These are phyloP conservation scores for Drosophila peninsularis DNA, from an alignment of 2,888 invertebrate species.

Conservation along the genomic window DNA sequence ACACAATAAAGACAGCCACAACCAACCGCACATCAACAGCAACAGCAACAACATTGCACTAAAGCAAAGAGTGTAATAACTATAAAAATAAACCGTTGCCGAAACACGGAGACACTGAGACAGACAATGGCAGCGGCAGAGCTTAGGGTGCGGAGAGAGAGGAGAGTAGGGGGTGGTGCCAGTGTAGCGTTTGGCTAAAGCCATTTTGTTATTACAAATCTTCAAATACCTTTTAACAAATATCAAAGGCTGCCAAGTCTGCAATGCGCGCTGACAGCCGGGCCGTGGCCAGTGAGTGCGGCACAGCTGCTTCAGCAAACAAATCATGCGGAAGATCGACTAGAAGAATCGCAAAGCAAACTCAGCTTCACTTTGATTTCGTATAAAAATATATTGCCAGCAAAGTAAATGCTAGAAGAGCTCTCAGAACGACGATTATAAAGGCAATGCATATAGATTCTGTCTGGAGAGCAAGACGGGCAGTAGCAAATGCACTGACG, in stretches of 20 bases:
- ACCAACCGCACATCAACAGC: conserved; percentile 19
- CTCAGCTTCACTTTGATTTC: too few species aligned
- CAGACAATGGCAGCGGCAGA: conserved; percentile 22
- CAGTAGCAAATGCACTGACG: too few species aligned
- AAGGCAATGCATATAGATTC: too few species aligned
- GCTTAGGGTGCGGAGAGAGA: neutral
- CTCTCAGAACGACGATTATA: too few species aligned
- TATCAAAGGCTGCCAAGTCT: conserved; percentile 6
- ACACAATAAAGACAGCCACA: conserved; percentile 70
- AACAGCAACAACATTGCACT: conserved; percentile 37
- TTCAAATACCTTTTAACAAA: conserved; percentile 46
- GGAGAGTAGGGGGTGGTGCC: neutral
- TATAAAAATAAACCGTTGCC: conserved; percentile 69
- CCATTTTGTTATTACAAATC: conserved; percentile 77
- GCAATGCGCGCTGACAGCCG: neutral
- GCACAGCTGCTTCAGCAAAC: too few species aligned
- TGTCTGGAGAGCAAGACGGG: too few species aligned
- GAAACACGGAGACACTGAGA: conserved; percentile 30
- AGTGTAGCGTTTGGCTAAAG: conserved; percentile 25
- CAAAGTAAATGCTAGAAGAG: neutral
- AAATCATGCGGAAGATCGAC: conserved; percentile 1
- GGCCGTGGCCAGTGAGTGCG: too few species aligned
- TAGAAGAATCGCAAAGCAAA: neutral
- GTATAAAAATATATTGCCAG: neutral
- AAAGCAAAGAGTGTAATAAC: conserved; percentile 74